These are phyloP conservation scores for Pterocles gutturalis DNA, from an alignment of 2,113 vertebrate species.

Conservation along the genomic window DNA sequence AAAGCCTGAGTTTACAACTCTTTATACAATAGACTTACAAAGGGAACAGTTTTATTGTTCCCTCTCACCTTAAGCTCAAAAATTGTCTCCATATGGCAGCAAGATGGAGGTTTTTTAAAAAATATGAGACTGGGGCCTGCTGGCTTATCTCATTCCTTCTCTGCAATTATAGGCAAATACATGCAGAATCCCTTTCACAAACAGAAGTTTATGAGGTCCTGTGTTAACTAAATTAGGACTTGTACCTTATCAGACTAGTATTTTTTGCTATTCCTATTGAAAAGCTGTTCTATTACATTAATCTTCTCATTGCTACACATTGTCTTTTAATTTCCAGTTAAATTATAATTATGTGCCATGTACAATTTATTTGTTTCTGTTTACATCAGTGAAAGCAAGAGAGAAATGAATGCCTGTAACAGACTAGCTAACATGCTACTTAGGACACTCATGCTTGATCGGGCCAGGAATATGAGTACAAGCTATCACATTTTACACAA, in stretches of 20 bases:
- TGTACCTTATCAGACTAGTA: neutral
- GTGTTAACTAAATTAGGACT: neutral
- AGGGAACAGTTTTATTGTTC: neutral
- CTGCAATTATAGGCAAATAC: neutral
- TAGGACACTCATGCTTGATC: neutral
- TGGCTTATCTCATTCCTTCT: neutral
- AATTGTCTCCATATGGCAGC: neutral
- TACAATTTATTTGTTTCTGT: neutral
- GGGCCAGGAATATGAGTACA: neutral
- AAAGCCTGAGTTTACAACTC: neutral
- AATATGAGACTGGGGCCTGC: neutral
- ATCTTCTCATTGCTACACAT: neutral
- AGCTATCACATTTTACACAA: neutral
- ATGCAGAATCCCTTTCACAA: neutral
- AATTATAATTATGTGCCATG: neutral
- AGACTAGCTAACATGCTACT: neutral
- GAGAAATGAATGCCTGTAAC: neutral
- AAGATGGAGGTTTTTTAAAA: neutral
- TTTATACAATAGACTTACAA: neutral
- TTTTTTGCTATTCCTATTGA: neutral
- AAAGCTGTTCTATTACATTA: neutral
- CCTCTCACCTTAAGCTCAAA: neutral
- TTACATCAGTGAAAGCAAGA: neutral
- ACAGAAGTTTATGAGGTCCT: neutral
- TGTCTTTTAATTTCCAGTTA: neutral